These are phyloP conservation scores for Zygaena filipendulae DNA, from an alignment of 2,888 invertebrate species.

Conservation along the genomic window DNA sequence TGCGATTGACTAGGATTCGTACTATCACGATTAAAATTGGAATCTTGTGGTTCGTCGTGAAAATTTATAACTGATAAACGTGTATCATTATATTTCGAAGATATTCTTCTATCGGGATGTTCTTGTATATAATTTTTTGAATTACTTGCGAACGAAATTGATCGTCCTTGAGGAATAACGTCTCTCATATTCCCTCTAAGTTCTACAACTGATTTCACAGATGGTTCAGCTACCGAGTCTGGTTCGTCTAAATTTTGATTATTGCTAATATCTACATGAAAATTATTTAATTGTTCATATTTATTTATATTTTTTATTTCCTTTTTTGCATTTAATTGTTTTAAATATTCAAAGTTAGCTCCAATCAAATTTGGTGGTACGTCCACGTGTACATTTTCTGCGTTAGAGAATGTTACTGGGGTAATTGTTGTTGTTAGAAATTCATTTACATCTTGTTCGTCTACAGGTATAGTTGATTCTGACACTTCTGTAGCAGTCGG, in stretches of 20 bases:
- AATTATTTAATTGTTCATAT: slow-evolving; percentile 42
- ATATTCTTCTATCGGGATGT: neutral
- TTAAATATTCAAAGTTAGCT: slow-evolving; percentile 60
- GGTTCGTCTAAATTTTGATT: slow-evolving; percentile 38
- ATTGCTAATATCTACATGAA: slow-evolving; percentile 59
- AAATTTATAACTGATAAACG: slow-evolving; percentile 15
- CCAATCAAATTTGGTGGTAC: slow-evolving; percentile 47
- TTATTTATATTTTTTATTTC: slow-evolving; percentile 34
- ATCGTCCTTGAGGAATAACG: slow-evolving; percentile 7
- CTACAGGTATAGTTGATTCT: no score
- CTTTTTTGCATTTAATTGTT: slow-evolving; percentile 53
- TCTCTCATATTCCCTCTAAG: slow-evolving; percentile 18
- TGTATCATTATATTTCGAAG: no score
- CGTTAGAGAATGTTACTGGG: no score
- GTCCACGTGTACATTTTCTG: no score
- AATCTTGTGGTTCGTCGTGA: slow-evolving; percentile 29
- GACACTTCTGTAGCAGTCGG: no score
- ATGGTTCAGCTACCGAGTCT: slow-evolving; percentile 36
- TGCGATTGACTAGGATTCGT: slow-evolving; percentile 21
- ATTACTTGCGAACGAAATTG: slow-evolving; percentile 8
- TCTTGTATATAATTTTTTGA: slow-evolving; percentile 10
- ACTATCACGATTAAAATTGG: neutral
- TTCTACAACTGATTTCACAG: slow-evolving; percentile 28
- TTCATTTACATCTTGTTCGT: no score
- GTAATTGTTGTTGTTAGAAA: no score